phyloP scores from a whole-genome alignment of 2,797 vertebrate genomes.

The Tarsius wallacei region DNA sequence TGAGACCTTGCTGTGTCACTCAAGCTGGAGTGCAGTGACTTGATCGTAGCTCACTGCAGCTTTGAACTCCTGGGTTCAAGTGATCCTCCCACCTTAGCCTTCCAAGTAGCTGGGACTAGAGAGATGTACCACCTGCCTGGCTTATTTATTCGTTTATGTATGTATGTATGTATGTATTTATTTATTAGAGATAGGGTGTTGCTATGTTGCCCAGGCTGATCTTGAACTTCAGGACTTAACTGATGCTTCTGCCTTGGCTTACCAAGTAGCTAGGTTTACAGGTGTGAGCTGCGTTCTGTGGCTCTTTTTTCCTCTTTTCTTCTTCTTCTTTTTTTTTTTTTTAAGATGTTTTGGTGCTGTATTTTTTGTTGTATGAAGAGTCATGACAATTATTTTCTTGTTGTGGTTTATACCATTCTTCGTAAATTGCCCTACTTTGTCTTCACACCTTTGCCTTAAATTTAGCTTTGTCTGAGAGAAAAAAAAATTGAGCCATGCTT shows the following conservation, averaged over 20 bases:
- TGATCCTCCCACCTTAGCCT: neutral
- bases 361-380: neutral
- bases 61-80: neutral
- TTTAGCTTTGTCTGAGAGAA: neutral
- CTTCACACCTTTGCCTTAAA: neutral
- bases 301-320: no score
- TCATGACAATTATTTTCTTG: neutral
- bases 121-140: no score
- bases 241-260: neutral
- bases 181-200: no score
- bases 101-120: neutral
- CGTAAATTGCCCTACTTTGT: neutral
- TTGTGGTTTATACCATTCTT: neutral
- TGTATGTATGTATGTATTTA: no score
- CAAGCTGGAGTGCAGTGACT: neutral
- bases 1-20: neutral
- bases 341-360: neutral
- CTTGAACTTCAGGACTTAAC: no score
- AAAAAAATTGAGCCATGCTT: no score
- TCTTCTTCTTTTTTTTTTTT: neutral
- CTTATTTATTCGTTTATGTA: no score
- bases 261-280: neutral
- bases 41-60: neutral
- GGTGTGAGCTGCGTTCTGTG: no score
- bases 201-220: no score